These are phyloP conservation scores for Calyptomena viridis DNA, from an alignment of 2,113 vertebrate species.

Conservation along the genomic window DNA sequence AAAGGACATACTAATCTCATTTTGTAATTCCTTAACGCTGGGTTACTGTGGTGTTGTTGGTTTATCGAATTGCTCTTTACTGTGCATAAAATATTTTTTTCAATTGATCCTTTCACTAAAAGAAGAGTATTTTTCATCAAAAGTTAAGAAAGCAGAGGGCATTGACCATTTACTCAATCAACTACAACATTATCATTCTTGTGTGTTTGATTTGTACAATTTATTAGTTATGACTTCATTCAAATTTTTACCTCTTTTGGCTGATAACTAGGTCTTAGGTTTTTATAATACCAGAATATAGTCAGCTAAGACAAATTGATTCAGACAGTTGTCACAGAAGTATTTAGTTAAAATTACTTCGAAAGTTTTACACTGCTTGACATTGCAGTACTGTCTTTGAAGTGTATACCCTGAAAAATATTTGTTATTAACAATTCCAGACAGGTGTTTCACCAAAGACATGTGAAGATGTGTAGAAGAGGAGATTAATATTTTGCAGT, in stretches of 20 bases:
- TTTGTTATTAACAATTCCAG: slow-evolving; percentile 80
- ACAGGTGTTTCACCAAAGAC: slow-evolving; percentile 79
- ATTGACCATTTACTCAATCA: neutral
- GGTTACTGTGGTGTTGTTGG: neutral
- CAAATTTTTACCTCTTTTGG: slow-evolving; percentile 58
- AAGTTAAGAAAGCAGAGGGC: slow-evolving; percentile 29
- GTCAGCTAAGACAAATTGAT: slow-evolving; percentile 77
- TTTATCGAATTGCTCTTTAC: neutral
- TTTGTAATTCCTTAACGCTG: neutral
- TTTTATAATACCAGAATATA: slow-evolving; percentile 59
- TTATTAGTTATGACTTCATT: slow-evolving; percentile 41
- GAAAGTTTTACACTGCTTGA: slow-evolving; percentile 76
- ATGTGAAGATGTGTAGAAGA: slow-evolving; percentile 76
- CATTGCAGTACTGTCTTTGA: slow-evolving; percentile 75
- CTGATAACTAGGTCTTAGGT: slow-evolving; percentile 55
- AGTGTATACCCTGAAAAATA: slow-evolving; percentile 76
- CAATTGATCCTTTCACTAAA: neutral
- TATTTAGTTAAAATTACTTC: slow-evolving; percentile 80
- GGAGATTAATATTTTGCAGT: slow-evolving; percentile 76
- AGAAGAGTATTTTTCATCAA: neutral
- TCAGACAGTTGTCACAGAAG: slow-evolving; percentile 78
- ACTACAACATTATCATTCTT: neutral
- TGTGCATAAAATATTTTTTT: neutral
- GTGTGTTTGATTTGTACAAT: slow-evolving; percentile 42
- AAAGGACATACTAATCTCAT: neutral